Evolutionary conservation across 2,888 invertebrate genomes (phyloP).

Genomic region (Lagria hirta): DNA sequence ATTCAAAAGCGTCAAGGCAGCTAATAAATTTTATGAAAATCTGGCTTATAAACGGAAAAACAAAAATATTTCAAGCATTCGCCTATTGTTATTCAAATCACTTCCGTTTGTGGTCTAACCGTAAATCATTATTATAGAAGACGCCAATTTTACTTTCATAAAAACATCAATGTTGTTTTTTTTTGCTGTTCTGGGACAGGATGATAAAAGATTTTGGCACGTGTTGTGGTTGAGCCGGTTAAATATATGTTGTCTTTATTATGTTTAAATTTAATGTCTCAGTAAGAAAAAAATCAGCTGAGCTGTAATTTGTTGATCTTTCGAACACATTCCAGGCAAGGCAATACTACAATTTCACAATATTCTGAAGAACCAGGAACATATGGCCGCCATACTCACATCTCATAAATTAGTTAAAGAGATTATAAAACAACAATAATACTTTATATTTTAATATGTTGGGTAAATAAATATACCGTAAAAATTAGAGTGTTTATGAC

Average conservation of each 20-base stretch:
- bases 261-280: constrained; percentile 6
- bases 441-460: constrained; percentile 45
- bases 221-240: constrained; percentile 18
- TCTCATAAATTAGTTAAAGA: constrained; percentile 40
- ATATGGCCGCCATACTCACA: constrained; percentile 42
- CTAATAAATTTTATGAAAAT: constrained; percentile 27
- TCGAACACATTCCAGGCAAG: constrained; percentile 12
- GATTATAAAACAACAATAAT: constrained; percentile 42
- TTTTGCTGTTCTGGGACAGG: too few species aligned
- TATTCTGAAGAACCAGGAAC: constrained; percentile 29
- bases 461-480: constrained; percentile 64
- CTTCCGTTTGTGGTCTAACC: constrained; percentile 17
- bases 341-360: constrained; percentile 21
- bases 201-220: constrained; percentile 21
- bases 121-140: constrained; percentile 7
- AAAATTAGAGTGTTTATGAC: constrained; percentile 60
- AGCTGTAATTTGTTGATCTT: constrained; percentile 13
- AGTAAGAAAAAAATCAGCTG: constrained; percentile 7
- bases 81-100: constrained; percentile 28
- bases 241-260: constrained; percentile 9
- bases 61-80: constrained; percentile 33
- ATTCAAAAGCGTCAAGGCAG: constrained; percentile 23
- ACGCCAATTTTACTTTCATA: constrained; percentile 8
- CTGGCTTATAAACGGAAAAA: constrained; percentile 33
- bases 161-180: constrained; percentile 3